Evolutionary conservation across 2,888 invertebrate species (phyloP).

Genomic region (Limnephilus lunatus): DNA sequence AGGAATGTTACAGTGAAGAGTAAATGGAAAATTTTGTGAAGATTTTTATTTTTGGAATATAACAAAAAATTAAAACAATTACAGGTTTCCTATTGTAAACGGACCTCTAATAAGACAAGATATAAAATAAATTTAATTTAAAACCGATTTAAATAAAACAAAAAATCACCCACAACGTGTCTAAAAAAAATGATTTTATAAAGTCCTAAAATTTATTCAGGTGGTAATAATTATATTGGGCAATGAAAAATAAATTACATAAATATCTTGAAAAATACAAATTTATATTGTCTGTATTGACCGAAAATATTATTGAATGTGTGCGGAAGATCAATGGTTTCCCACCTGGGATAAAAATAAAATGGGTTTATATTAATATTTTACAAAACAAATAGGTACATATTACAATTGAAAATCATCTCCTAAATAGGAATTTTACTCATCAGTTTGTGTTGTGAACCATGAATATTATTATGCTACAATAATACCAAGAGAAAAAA

Average conservation of each 20-base stretch:
- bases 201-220: too few relatives aligned
- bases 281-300: not conserved
- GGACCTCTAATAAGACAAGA: too few relatives aligned
- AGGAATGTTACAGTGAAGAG: not conserved
- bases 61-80: too few relatives aligned
- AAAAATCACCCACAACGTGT: too few relatives aligned
- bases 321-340: not conserved
- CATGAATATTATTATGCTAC: not conserved
- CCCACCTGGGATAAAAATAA: not conserved
- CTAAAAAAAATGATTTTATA: too few relatives aligned
- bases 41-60: too few relatives aligned
- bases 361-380: not conserved
- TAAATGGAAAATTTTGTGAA: too few relatives aligned
- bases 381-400: not conserved
- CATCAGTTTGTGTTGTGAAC: not conserved
- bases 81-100: too few relatives aligned
- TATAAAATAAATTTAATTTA: too few relatives aligned
- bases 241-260: not conserved
- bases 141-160: too few relatives aligned
- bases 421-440: not conserved
- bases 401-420: not conserved
- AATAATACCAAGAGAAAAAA: not conserved
- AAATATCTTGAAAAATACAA: not conserved
- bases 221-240: not conserved
- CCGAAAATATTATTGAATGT: not conserved